A percentile compares a stretch with the other conserved stretches of the same genome.
phyloP scores from a whole-genome alignment of 2,888 invertebrate genomes.

The Mamestra brassicae region DNA sequence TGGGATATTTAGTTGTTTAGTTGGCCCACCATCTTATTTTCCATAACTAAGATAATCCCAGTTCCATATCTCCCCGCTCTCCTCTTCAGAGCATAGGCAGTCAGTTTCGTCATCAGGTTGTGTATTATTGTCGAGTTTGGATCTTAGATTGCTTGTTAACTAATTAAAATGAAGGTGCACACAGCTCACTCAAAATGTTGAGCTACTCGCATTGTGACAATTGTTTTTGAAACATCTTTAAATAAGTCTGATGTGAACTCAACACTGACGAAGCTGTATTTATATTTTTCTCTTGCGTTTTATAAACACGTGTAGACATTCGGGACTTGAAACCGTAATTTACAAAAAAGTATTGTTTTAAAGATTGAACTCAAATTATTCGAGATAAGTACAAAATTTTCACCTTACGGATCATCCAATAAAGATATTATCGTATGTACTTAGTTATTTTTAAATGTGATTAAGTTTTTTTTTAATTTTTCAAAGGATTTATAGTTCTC shows the following conservation, averaged over 20 bases:
- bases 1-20: background rate
- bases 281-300: background rate
- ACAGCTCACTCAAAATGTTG: background rate
- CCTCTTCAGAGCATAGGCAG: conserved; percentile 67
- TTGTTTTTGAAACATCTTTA: conserved; percentile 18
- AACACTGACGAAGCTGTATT: conserved; percentile 8
- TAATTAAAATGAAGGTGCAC: background rate
- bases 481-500: conserved; percentile 68
- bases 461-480: conserved; percentile 66
- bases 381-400: conserved; percentile 72
- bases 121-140: conserved; percentile 54
- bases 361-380: conserved; percentile 68
- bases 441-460: conserved; percentile 65
- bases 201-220: background rate
- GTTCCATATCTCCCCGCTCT: conserved; percentile 61
- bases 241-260: conserved; percentile 40
- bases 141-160: conserved; percentile 7
- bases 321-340: conserved; percentile 47
- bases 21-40: background rate
- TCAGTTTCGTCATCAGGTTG: conserved; percentile 60
- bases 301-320: background rate
- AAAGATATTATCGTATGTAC: conserved; percentile 64
- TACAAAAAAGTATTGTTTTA: conserved; percentile 59
- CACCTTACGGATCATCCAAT: conserved; percentile 62
- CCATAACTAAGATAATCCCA: conserved; percentile 23